Evolutionary conservation across 1,140 invertebrate genomes (phyloP).

Genomic region (Leptinotarsa lineolata): DNA sequence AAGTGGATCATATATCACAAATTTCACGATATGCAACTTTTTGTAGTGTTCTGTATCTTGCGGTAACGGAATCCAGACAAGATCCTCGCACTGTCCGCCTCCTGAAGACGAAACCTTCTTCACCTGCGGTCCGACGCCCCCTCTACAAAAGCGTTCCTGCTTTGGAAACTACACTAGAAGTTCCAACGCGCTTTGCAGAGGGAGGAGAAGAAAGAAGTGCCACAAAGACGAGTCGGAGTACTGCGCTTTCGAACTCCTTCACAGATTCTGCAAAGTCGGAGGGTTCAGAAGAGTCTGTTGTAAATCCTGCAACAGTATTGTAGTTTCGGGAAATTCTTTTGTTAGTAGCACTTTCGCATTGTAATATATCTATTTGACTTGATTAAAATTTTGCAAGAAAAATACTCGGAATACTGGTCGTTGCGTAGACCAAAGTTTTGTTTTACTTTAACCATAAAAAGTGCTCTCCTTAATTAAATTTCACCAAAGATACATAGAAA

Average conservation of each 20-base stretch:
- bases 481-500: too few species aligned
- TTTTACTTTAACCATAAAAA: too few species aligned
- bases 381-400: too few species aligned
- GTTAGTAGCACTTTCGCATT: not conserved
- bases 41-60: slow-evolving; percentile 78
- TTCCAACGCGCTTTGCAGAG: slow-evolving; percentile 42
- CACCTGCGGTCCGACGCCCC: slow-evolving; percentile 56
- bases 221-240: slow-evolving; percentile 57
- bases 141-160: slow-evolving; percentile 55
- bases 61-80: slow-evolving; percentile 69
- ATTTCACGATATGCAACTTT: not conserved
- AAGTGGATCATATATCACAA: too few species aligned
- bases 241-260: slow-evolving; percentile 58
- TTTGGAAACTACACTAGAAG: slow-evolving; percentile 36
- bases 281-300: slow-evolving; percentile 63
- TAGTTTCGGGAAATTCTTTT: not conserved
- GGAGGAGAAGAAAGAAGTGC: slow-evolving; percentile 50
- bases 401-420: too few species aligned
- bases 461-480: too few species aligned
- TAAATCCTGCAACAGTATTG: slow-evolving; percentile 55
- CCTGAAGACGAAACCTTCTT: slow-evolving; percentile 58
- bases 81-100: slow-evolving; percentile 69
- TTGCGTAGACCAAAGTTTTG: too few species aligned
- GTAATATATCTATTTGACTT: too few species aligned
- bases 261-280: slow-evolving; percentile 61